Evolutionary conservation across 2,888 invertebrate species (phyloP), one percentile per base, ranked within the genome.

Genomic region (Caenorhabditis wallacei): DNA sequence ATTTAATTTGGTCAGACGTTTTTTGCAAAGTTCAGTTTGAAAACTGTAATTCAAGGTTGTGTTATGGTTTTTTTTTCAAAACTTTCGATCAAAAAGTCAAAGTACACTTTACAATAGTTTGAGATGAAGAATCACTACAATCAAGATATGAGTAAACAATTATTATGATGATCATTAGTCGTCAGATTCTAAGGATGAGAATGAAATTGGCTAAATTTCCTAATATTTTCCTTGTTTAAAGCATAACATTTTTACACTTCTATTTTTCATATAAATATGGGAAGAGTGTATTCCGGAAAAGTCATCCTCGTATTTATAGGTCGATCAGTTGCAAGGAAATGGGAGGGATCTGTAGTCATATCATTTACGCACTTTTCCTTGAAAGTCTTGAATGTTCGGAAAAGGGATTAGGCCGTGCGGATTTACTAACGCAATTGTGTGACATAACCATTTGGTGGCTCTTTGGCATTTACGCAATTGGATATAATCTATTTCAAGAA

Each of bases 401-500:
- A 46, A n/a, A 46, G 46, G 54, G 78, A 78, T 78, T 78, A 78
- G 57, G 22, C 4, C 20, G n/a, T 56, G 37, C 48, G 35, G 66
- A 76, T 76, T 68, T 59, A 57, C 53, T 66, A 56, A 48, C 74
- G 64, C 56, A 64, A 40, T 51, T 56, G 63, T 51, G 26, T 10
- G 30, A 63, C 78, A 69, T 69, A 78, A 69, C 78, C 63, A 78
- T 69, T 78, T 66, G 53, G 18, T 35, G 48, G 46, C 51, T 64
- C 35, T 64, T 48, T 63, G 43, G n/a, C 30, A 30, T 37, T 20
- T 78, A 54, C 69, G 53, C 7, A 51, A 63, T 43, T 53, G 30
- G 5, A 30, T 18, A 56, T 35, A 57, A 30, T 57, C 53, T 75
- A 46, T 66, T 68, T 68, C 24, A 30, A 37, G 51, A 20, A 37